phyloP scores from a whole-genome alignment of 2,113 vertebrate genomes.

The Machaerirhynchus nigripectus region DNA sequence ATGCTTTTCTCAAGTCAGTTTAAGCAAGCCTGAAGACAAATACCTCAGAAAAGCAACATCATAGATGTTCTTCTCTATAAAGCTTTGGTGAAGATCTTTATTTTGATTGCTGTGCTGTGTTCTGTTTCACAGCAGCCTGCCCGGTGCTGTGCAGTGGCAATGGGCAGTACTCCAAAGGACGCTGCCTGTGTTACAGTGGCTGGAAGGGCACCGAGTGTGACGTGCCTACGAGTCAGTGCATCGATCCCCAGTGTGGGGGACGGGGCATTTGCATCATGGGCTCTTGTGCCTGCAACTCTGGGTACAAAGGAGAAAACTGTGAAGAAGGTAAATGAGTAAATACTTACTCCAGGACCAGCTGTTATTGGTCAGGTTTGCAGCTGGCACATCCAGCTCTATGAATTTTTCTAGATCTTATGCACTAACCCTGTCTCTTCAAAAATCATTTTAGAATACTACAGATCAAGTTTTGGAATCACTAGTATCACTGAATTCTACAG shows the following conservation, averaged over 20 bases:
- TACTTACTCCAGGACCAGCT: background rate
- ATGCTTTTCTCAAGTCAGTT: conserved; percentile 10
- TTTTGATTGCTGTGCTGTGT: conserved; percentile 25
- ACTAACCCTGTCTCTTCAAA: background rate
- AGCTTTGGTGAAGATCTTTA: background rate
- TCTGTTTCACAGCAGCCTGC: conserved; percentile 85
- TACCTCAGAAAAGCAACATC: background rate
- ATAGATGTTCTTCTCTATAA: background rate
- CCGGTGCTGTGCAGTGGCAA: conserved; percentile 95
- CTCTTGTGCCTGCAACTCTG: conserved; percentile 90
- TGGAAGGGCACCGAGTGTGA: conserved; percentile 98
- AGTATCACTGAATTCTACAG: background rate
- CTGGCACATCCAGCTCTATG: background rate
- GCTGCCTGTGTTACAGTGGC: conserved; percentile 95
- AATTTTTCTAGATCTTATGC: background rate
- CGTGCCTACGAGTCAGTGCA: conserved; percentile 86
- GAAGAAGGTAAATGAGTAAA: conserved; percentile 86
- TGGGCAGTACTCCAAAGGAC: conserved; percentile 95
- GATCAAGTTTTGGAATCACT: background rate
- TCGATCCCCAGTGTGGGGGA: conserved; percentile 89
- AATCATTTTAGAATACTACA: background rate
- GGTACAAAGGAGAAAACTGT: conserved; percentile 92
- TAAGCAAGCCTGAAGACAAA: background rate
- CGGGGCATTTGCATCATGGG: conserved; percentile 93
- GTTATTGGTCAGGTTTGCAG: background rate